These are phyloP conservation scores for Biston stratarius DNA, from an alignment of 2,888 invertebrate species.

Conservation along the genomic window DNA sequence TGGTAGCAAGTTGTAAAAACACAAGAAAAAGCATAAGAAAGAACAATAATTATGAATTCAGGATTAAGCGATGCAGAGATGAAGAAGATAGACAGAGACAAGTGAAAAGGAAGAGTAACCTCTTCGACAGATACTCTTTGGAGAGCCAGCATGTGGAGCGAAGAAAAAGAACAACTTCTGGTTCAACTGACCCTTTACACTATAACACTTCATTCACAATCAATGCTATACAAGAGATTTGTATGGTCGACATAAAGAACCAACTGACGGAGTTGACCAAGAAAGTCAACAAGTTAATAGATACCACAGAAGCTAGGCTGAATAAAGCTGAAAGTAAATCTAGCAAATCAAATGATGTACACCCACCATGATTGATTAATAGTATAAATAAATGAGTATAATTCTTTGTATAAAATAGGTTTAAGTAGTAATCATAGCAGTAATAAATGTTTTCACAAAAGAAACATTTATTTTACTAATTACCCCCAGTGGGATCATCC, in stretches of 20 bases:
- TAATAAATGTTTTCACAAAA: neutral
- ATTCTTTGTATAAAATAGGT: neutral
- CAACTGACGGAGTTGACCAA: constrained; percentile 75
- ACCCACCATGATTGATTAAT: constrained; percentile 53
- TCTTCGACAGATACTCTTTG: constrained; percentile 75
- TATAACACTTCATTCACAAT: constrained; percentile 69
- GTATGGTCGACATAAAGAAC: constrained; percentile 80
- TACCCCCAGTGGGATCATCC: too few relatives aligned
- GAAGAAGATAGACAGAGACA: constrained; percentile 66
- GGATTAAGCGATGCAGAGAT: constrained; percentile 64
- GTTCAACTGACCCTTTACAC: constrained; percentile 55
- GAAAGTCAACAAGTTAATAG: constrained; percentile 72
- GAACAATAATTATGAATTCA: constrained; percentile 79
- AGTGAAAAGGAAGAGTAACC: constrained; percentile 79
- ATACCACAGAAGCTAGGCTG: constrained; percentile 73
- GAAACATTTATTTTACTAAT: too few relatives aligned
- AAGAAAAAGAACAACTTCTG: constrained; percentile 70
- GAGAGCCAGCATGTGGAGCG: constrained; percentile 78
- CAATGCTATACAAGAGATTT: constrained; percentile 80
- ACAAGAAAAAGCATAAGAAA: constrained; percentile 84
- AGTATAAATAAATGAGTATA: neutral
- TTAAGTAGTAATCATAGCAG: neutral
- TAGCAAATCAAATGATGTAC: constrained; percentile 47
- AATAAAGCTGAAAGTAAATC: constrained; percentile 69
- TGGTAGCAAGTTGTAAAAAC: constrained; percentile 90